Evolutionary conservation across 2,888 invertebrate species (phyloP).

Genomic region (Rotaria magnacalcarata): DNA sequence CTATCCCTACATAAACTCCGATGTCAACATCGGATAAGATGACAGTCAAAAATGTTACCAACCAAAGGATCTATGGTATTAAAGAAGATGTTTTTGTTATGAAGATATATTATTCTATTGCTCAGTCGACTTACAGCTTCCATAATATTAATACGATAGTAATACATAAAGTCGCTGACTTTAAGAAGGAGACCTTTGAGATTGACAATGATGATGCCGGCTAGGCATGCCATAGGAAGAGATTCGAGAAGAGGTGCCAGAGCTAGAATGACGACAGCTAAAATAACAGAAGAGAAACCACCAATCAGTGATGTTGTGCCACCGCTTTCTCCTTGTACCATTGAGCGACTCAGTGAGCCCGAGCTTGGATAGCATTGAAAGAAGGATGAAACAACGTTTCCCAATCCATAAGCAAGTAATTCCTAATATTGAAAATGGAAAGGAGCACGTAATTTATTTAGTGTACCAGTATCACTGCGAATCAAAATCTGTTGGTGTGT

Average conservation of each 20-base stretch:
- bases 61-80: conserved; percentile 54
- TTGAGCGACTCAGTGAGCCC: conserved; percentile 62
- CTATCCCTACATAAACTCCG: conserved; percentile 54
- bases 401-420: not conserved
- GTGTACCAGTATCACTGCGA: no score
- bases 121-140: conserved; percentile 64
- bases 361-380: conserved; percentile 60
- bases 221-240: conserved; percentile 54
- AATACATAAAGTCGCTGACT: conserved; percentile 67
- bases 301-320: conserved; percentile 70
- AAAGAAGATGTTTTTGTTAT: not conserved
- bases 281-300: conserved; percentile 47
- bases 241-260: conserved; percentile 51
- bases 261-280: conserved; percentile 16
- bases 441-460: no score
- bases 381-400: conserved; percentile 65
- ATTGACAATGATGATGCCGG: conserved; percentile 60
- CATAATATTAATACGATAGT: conserved; percentile 72
- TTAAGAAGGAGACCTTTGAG: conserved; percentile 63
- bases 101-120: no score
- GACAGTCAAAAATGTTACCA: conserved; percentile 51
- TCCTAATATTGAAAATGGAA: not conserved
- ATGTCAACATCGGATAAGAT: conserved; percentile 55
- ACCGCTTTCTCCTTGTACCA: conserved; percentile 78
- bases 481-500: no score